Conservation (phyloP, 2,113 vertebrate species). For the Mionectes macconnelli region DNA sequence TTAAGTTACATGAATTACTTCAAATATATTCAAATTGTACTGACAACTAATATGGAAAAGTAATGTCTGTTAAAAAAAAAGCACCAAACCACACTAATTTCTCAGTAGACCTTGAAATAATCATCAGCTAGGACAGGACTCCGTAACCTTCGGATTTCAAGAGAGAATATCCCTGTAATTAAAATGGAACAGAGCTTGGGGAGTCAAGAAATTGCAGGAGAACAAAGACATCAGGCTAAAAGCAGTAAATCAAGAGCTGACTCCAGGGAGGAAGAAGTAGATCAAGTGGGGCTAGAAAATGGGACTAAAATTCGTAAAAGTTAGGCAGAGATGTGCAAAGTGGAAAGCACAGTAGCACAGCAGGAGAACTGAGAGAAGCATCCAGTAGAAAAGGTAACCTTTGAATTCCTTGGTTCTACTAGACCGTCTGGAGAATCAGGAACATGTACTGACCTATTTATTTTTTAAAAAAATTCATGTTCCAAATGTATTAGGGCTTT, state of each 20-base stretch:
- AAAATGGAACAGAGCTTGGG: background rate
- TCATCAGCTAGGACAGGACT: background rate
- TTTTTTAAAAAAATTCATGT: background rate
- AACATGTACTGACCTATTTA: background rate
- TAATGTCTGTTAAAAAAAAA: background rate
- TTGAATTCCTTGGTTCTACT: background rate
- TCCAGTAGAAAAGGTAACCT: background rate
- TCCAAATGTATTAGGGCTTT: background rate
- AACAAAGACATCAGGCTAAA: slow-evolving; percentile 23
- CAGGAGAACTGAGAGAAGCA: background rate
- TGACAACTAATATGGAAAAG: background rate
- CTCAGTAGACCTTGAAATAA: background rate
- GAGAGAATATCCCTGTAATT: background rate
- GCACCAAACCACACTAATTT: background rate
- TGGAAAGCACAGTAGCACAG: background rate
- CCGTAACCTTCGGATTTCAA: background rate
- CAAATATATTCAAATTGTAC: background rate
- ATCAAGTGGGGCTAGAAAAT: background rate
- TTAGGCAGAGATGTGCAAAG: background rate
- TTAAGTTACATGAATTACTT: background rate
- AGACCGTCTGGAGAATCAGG: background rate
- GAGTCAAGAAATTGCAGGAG: slow-evolving; percentile 6
- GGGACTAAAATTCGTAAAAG: background rate
- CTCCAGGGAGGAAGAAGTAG: background rate
- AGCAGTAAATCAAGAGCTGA: background rate